Conservation (phyloP, 64 coral and sea anemone species). For the Dendrophyllia cribrosa region DNA sequence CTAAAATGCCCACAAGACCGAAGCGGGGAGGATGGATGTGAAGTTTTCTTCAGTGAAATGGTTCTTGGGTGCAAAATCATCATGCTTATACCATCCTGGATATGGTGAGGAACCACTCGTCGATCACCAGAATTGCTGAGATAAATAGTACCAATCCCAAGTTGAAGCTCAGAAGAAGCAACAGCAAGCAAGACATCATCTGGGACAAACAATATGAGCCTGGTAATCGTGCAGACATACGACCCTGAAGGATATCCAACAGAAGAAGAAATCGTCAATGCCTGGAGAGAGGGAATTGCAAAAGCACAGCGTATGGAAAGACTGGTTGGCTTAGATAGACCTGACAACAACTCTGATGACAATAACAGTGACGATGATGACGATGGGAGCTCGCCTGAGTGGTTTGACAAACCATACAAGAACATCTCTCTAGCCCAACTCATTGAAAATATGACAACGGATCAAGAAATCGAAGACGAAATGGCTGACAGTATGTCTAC, state of each 20-base stretch:
- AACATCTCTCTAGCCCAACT: too few species aligned
- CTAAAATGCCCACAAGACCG: background rate
- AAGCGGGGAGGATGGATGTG: background rate
- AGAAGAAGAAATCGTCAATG: background rate
- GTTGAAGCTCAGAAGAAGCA: background rate
- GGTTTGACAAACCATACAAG: too few species aligned
- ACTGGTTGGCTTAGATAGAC: background rate
- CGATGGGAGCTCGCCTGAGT: too few species aligned
- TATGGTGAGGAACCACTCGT: background rate
- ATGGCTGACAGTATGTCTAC: too few species aligned
- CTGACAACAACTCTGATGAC: background rate
- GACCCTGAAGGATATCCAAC: background rate
- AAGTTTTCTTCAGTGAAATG: constrained; percentile 36
- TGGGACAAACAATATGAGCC: background rate
- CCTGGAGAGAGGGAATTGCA: background rate
- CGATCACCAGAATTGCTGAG: background rate
- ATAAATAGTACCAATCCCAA: background rate
- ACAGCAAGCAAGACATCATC: constrained; percentile 33
- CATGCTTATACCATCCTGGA: background rate
- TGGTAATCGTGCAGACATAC: too few species aligned
- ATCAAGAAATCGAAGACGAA: too few species aligned
- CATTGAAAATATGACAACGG: too few species aligned
- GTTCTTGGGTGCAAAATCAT: constrained; percentile 27
- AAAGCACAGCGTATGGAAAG: background rate
- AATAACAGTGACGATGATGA: too few species aligned